Base-by-base conservation (phyloP, 2,888 invertebrate genomes). In the Panopea generosa region DNA sequence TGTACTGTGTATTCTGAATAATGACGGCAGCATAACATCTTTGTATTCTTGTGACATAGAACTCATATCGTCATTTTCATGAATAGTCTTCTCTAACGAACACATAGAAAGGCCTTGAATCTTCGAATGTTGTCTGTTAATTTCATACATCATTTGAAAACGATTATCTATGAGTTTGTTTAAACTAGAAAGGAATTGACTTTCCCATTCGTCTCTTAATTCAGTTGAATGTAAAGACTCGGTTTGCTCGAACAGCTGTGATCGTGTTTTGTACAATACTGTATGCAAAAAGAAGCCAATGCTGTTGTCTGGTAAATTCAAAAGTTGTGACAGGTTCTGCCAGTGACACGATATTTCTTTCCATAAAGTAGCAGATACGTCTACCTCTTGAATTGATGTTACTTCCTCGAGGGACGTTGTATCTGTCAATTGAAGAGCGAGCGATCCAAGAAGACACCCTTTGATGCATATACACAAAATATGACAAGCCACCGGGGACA, bases 371-470 rank as follows among this genome's bases (percentile, higher is more conserved):
- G 29, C 4, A 47, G 22, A 14, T 20, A 33, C 43, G 27, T 57
- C 66, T 22, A 33, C 27, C 7, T 57, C 33, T 52, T 26, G n/a
- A n/a, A n/a, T 20, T 7, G 9, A 18, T 0, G 29, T 40, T 1
- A 61, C 16, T 3, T 47, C 22, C 24, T 69, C n/a, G 6, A 53
- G 16, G 1, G 33, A 9, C 3, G n/a, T 43, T 61, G 61, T 16
- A 14, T 2, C 4, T 9, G 29, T 20, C 14, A 24, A 47, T 26
- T 33, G 55, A 20, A 77, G 40, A n/a, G 61, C 69, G 6, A 73
- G 11, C 24, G 73, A 68, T 22, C 77, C 73, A 18, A 77, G 18
- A 24, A 69, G n/a, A 43, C 65, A 60, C 6, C 73, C 65, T 29
- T 72, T 72, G 26, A 55, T 60, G 22, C 72, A 20, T 7, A 77